A percentile compares a stretch with the other conserved stretches of the same genome.
phyloP scores from a whole-genome alignment of 2,888 invertebrate genomes.

The Argynnis bischoffii region DNA sequence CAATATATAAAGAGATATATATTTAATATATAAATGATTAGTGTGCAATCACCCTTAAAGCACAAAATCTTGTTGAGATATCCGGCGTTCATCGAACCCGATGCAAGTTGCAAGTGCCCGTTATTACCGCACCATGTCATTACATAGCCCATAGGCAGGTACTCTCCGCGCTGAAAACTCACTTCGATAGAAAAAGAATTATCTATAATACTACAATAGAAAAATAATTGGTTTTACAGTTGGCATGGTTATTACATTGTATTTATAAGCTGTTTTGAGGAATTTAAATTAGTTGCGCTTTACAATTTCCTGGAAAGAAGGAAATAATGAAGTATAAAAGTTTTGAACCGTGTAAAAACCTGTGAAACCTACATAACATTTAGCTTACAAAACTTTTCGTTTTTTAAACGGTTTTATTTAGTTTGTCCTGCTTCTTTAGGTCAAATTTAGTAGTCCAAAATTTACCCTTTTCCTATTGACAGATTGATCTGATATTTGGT shows the following conservation, averaged over 20 bases:
- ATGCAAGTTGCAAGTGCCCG: slow-evolving; percentile 17
- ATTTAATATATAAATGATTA: background rate
- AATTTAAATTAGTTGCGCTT: too few relatives aligned
- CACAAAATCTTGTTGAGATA: slow-evolving; percentile 22
- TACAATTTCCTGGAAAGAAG: too few relatives aligned
- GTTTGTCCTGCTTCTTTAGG: too few relatives aligned
- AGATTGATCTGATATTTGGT: too few relatives aligned
- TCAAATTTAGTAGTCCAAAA: too few relatives aligned
- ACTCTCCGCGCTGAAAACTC: background rate
- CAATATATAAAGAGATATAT: background rate
- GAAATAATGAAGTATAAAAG: background rate
- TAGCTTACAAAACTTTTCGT: too few relatives aligned
- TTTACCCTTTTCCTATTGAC: too few relatives aligned
- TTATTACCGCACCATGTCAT: slow-evolving; percentile 31
- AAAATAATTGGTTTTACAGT: background rate
- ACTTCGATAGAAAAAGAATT: background rate
- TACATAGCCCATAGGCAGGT: background rate
- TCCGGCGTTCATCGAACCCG: slow-evolving; percentile 32
- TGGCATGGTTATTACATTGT: too few relatives aligned
- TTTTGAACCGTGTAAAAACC: background rate
- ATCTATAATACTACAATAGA: background rate
- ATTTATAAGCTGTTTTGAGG: too few relatives aligned
- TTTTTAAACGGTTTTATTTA: too few relatives aligned
- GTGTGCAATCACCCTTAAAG: slow-evolving; percentile 19
- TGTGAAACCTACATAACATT: too few relatives aligned